These are phyloP conservation scores for Conistra vaccinii DNA, from an alignment of 2,888 invertebrate species.

Conservation along the genomic window DNA sequence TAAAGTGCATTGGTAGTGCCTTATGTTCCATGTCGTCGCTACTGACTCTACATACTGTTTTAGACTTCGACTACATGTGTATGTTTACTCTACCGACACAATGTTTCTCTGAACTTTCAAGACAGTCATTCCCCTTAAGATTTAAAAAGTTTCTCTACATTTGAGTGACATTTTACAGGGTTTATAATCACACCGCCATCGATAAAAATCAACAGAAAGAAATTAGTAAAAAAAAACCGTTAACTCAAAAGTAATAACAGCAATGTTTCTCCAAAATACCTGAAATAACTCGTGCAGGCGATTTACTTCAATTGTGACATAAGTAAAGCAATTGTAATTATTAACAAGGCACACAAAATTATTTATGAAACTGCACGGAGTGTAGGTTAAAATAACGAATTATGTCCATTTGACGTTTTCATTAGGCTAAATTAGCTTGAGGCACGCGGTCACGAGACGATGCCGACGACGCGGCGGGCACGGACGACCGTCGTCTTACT, in stretches of 20 bases:
- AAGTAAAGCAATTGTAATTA: slow-evolving; percentile 51
- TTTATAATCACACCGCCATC: neutral
- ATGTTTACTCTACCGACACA: neutral
- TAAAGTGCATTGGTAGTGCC: neutral
- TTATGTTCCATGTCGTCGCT: neutral
- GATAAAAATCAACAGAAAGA: neutral
- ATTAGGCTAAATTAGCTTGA: slow-evolving; percentile 67
- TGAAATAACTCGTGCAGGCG: slow-evolving; percentile 3
- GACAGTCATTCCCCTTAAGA: no score
- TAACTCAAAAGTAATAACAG: neutral
- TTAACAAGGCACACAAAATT: slow-evolving; percentile 40
- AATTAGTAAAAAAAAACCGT: neutral
- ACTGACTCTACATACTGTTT: neutral
- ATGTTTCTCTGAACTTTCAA: neutral
- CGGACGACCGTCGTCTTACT: slow-evolving; percentile 25
- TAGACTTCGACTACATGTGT: neutral
- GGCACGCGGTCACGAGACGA: slow-evolving; percentile 51
- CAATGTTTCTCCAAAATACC: slow-evolving; percentile 17
- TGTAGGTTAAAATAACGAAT: slow-evolving; percentile 62
- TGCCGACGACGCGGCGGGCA: slow-evolving; percentile 31
- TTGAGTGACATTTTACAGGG: neutral
- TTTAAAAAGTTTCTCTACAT: neutral
- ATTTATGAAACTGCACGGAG: slow-evolving; percentile 43
- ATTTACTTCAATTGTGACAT: slow-evolving; percentile 47
- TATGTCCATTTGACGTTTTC: slow-evolving; percentile 69